These are phyloP conservation scores for Cheilosia scutellata DNA, from an alignment of 2,888 invertebrate species.

Conservation along the genomic window DNA sequence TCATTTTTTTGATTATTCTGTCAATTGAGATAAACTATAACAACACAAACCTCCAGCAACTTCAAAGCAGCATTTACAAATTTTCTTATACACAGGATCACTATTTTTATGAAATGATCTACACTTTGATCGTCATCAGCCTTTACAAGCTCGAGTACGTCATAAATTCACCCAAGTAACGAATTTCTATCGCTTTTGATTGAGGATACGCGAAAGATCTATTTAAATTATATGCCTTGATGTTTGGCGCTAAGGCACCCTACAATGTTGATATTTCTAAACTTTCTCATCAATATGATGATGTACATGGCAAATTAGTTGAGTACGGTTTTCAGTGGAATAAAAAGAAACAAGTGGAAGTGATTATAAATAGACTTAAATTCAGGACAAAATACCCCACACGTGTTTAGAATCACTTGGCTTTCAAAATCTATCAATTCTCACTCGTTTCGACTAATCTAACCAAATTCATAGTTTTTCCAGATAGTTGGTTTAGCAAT, in stretches of 20 bases:
- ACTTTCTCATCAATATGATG: neutral
- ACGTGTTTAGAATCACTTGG: too few relatives aligned
- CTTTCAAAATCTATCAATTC: neutral
- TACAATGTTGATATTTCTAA: neutral
- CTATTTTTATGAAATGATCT: neutral
- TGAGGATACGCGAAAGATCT: neutral
- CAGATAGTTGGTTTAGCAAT: neutral
- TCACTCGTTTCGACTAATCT: neutral
- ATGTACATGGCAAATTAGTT: neutral
- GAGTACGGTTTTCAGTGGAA: neutral
- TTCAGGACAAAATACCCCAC: neutral
- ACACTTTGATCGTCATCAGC: neutral
- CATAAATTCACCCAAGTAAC: neutral
- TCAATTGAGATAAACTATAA: too few relatives aligned
- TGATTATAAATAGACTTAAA: neutral
- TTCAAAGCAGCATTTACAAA: neutral
- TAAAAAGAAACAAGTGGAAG: neutral
- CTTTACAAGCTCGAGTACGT: neutral
- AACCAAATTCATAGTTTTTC: slow-evolving; percentile 4
- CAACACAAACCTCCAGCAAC: neutral
- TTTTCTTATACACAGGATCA: neutral
- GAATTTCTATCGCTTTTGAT: neutral
- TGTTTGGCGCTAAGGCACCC: neutral
- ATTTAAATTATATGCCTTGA: neutral
- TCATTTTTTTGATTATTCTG: neutral